phyloP scores from a whole-genome alignment of 2,797 vertebrate genomes.

The Artibeus lituratus region DNA sequence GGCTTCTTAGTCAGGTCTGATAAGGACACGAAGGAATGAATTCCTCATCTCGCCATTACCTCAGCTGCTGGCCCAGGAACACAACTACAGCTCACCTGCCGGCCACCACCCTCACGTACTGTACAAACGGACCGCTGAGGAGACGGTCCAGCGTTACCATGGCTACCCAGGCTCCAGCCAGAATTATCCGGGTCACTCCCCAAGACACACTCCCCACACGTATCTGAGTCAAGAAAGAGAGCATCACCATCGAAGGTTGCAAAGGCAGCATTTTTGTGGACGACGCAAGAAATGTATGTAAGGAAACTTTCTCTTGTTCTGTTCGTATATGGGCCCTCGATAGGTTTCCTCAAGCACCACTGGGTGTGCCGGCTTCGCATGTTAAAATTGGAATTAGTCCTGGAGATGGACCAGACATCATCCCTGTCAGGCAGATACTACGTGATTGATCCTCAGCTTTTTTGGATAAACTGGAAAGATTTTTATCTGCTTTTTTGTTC shows the following conservation, averaged over 20 bases:
- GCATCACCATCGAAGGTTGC: conserved; percentile 83
- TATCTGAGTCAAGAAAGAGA: conserved; percentile 73
- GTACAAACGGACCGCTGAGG: conserved; percentile 93
- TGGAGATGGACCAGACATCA: not conserved
- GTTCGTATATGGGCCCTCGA: not conserved
- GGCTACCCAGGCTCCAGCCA: conserved; percentile 59
- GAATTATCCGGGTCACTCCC: conserved; percentile 35
- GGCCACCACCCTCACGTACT: conserved; percentile 95
- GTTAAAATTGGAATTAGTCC: not conserved
- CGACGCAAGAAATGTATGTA: conserved; percentile 99
- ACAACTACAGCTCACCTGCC: conserved; percentile 90
- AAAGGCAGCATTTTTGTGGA: conserved; percentile 97
- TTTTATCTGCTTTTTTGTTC: not conserved
- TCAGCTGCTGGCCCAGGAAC: conserved; percentile 88
- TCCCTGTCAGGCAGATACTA: no score
- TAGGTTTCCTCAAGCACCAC: not conserved
- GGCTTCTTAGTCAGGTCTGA: conserved; percentile 92
- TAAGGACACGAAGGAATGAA: conserved; percentile 90
- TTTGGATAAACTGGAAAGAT: not conserved
- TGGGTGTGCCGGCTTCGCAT: not conserved
- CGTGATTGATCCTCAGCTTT: not conserved
- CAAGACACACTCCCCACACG: conserved; percentile 56
- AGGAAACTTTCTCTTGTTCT: conserved; percentile 88
- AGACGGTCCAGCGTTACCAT: conserved; percentile 80
- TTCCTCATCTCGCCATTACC: conserved; percentile 95